Base-by-base conservation (phyloP, 2,797 vertebrate species). In the Oreochromis grahami region DNA sequence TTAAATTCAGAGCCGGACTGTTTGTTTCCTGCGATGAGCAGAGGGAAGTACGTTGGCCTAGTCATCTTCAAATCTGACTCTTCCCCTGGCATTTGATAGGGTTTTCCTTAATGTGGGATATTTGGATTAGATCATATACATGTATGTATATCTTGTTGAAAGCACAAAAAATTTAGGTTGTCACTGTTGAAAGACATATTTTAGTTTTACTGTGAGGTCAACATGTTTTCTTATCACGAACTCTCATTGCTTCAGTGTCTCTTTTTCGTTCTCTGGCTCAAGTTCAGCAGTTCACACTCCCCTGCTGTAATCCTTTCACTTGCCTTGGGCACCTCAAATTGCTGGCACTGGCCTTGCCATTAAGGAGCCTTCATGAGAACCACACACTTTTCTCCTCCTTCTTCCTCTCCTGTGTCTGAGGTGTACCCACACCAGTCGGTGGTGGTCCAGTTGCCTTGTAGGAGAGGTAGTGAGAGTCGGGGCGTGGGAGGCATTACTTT, bases 1-100 rank as follows among this genome's bases (percentile, higher is more conserved):
- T 90, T 90, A 88, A 88, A 90, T 89, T 90, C 93, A 92, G 89
- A 93, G 90, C 87, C 10, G 85, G 81, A 90, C 92, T 93, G 90
- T 94, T 94, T 94, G 91, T 94, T 94, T 94, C 87, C 91, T 92
- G 87, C 53, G 83, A 93, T 89, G 93, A 91, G 92, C 88, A 87
- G 56, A 86, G 83, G 90, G 90, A 90, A 93, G 90, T 89, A 80
- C 82, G 5, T 90, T 88, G 86, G 88, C 60, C 68, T 93, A 91
- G 93, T 92, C 90, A 86, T 91, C 87, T 56, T 87, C 84, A 89
- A 87, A 88, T 86, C 32, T 48, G 82, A 85, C 88, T 94, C 81
- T 56, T 81, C 87, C 81, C 53, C 56, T 56, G 65, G 88, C 84
- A 38, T 17, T 43, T 70, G 24, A 86, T 53, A 11, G 53, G 11